Percentiles rank a stretch among this genome's conserved stretches.
Evolutionary conservation across 2,113 vertebrate species (phyloP).

Genomic region (Nycticebus coucang): DNA sequence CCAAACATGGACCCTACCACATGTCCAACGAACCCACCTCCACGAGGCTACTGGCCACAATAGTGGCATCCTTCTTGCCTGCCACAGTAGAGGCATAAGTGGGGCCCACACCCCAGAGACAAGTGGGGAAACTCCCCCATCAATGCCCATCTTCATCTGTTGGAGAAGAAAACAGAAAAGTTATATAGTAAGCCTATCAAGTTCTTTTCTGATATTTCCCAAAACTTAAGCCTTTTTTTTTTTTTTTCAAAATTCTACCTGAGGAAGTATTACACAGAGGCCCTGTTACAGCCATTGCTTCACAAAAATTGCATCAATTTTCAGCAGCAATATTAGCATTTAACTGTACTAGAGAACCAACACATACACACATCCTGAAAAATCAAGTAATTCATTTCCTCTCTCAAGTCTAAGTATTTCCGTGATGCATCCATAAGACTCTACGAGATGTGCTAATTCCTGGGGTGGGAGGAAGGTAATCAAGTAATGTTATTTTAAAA

Average conservation of each 20-base stretch:
- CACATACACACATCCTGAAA: background rate
- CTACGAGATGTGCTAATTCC: background rate
- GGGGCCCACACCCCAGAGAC: background rate
- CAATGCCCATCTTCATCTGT: background rate
- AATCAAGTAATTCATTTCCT: background rate
- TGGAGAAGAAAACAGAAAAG: background rate
- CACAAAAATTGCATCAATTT: background rate
- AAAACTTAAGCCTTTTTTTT: background rate
- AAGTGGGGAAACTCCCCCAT: background rate
- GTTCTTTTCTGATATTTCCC: constrained; percentile 55
- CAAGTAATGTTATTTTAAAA: background rate
- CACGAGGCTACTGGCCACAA: rapidly evolving
- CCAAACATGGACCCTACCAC: rapidly evolving
- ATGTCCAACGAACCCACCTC: background rate
- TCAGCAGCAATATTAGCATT: background rate
- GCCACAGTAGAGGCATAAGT: constrained; percentile 35
- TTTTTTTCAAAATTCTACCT: background rate
- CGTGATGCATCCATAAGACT: background rate
- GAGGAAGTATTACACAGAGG: constrained; percentile 35
- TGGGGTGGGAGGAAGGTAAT: background rate
- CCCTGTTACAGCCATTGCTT: background rate
- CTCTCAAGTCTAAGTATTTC: background rate
- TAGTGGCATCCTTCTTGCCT: background rate
- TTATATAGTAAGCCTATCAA: background rate
- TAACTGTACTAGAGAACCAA: background rate